These are phyloP conservation scores for Cephalopachus bancanus DNA, from an alignment of 2,797 vertebrate species.

Conservation along the genomic window DNA sequence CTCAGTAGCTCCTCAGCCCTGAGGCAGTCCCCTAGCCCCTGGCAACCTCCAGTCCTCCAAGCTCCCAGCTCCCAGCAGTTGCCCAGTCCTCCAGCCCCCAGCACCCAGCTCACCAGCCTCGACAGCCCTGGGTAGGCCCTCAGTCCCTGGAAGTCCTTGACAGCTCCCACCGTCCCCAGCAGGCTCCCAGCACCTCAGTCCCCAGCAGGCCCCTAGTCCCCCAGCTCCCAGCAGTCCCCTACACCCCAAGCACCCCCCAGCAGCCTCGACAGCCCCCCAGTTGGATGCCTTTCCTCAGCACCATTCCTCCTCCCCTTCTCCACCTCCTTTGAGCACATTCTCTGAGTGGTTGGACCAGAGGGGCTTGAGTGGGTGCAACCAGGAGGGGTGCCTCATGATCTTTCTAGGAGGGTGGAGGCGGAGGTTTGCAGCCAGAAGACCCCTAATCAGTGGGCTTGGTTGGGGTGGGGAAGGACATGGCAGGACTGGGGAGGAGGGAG, in stretches of 20 bases:
- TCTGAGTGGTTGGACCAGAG: not conserved
- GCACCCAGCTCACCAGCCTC: not conserved
- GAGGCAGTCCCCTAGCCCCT: not conserved
- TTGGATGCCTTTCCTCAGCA: not conserved
- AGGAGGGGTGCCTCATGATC: not conserved
- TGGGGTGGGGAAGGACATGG: not conserved
- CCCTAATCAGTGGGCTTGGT: not conserved
- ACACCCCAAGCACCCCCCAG: accelerated
- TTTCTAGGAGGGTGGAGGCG: not conserved
- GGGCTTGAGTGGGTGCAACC: accelerated
- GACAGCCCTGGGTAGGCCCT: no score
- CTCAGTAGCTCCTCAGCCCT: no score
- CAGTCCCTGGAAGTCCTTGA: no score
- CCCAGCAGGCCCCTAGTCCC: not conserved
- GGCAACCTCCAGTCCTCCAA: no score
- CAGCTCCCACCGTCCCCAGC: no score
- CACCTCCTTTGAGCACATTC: not conserved
- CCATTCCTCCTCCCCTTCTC: not conserved
- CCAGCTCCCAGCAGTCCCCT: no score
- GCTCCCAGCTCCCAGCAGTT: no score
- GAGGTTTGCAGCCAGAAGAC: not conserved
- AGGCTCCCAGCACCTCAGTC: not conserved
- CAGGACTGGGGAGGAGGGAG: accelerated
- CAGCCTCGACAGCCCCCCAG: not conserved
- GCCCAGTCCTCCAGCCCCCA: not conserved